Evolutionary conservation across 2,888 invertebrate genomes (phyloP).

Genomic region (Zygaena filipendulae): DNA sequence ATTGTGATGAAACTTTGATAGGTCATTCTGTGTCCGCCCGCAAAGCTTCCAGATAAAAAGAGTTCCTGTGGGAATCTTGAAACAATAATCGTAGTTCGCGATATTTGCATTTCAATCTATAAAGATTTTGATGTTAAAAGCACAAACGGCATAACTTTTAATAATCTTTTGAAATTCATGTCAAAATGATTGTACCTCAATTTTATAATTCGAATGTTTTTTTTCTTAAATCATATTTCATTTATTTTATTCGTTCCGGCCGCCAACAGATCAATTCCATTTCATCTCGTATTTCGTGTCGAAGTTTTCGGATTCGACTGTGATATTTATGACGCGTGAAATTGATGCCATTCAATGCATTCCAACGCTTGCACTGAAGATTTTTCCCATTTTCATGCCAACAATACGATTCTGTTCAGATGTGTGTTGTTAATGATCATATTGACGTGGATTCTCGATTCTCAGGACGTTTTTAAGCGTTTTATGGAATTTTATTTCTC

Average conservation of each 20-base stretch:
- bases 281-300: conserved; percentile 39
- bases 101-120: too few species aligned
- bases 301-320: conserved; percentile 40
- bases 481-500: too few species aligned
- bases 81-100: conserved; percentile 6
- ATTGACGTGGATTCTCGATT: conserved; percentile 31
- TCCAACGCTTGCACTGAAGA: conserved; percentile 34
- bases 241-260: conserved; percentile 62
- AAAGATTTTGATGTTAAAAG: too few species aligned
- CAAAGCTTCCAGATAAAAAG: too few species aligned
- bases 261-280: conserved; percentile 43
- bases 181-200: too few species aligned
- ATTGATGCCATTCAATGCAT: conserved; percentile 52
- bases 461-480: conserved; percentile 30
- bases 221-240: too few species aligned
- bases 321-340: conserved; percentile 63
- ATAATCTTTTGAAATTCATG: conserved; percentile 29
- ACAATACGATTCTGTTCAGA: conserved; percentile 51
- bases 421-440: conserved; percentile 42
- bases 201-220: too few species aligned
- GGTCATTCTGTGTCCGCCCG: too few species aligned
- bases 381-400: conserved; percentile 59
- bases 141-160: conserved; percentile 2
- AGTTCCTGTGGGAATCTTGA: conserved; percentile 6
- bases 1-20: too few species aligned